Evolutionary conservation across 2,888 invertebrate genomes (phyloP), one percentile per base, ranked within the genome.

Genomic region (Acrocera orbiculus): DNA sequence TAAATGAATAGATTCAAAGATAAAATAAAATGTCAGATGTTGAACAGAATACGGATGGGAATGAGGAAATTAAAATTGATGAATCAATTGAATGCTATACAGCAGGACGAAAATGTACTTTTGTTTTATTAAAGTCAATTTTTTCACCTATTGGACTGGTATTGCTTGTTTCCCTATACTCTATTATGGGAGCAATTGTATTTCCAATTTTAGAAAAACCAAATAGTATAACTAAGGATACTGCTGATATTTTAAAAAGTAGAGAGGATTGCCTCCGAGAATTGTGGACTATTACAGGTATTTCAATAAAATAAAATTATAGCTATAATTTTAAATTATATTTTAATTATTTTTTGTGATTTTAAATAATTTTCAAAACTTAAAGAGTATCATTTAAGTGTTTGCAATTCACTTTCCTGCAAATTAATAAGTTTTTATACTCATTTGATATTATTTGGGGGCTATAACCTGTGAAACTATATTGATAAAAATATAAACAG

Each of bases 211-310:
- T 83, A 48, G 83, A 83, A 56, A 71, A 74, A 10, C 74, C 72
- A n/a, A 67, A 70, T 39, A 71, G 73, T 46, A 63, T 71, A 42
- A 65, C 70, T 46, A 52, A 42, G 38, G 71, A 73, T 51, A 64
- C 71, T 42, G 69, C 70, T 2, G 66, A 66, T 23, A 70, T 75
- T 41, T 66, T 70, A 46, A 62, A 69, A 42, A 72, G 70, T 40
- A 65, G 74, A 19, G 72, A 73, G 46, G 73, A 73, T 53, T 78
- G 78, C 45, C 55, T 78, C 44, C 69, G 69, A 44, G 77, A 80
- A 52, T 66, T 81, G 10, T 80, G 80, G 79, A 71, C 75, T 42
- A 79, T 80, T 46, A 80, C 80, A 68, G 79, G 81, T 79, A 49
- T 40, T 32, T 7, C 22, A 13, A 34, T 4, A 5, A 13, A 8